These are phyloP conservation scores for Amniataba percoides DNA, from an alignment of 2,797 vertebrate genomes.

Conservation along the genomic window DNA sequence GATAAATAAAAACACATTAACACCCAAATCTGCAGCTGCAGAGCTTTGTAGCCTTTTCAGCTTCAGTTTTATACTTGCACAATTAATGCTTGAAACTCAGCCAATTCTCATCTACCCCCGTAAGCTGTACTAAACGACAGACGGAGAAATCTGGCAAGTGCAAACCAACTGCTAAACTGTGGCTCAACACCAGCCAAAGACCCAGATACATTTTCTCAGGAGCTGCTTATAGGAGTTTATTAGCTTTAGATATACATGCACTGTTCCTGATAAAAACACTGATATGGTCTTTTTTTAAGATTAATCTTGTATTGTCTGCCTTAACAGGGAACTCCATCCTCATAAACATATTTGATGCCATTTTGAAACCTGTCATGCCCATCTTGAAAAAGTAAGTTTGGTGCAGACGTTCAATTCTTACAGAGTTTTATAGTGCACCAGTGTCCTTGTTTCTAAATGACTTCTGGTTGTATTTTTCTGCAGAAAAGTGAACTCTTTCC, in stretches of 20 bases:
- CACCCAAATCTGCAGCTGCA: neutral
- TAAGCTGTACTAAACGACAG: neutral
- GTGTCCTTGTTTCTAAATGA: neutral
- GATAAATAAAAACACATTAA: neutral
- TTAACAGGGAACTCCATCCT: slow-evolving; percentile 84
- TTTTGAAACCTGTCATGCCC: slow-evolving; percentile 82
- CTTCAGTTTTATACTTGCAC: neutral
- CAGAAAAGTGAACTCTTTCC: slow-evolving; percentile 84
- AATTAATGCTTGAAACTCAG: neutral
- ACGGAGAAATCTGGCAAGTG: neutral
- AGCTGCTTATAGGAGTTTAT: neutral
- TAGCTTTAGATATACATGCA: neutral
- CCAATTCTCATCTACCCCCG: neutral
- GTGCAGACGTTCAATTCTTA: neutral
- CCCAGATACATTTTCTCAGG: neutral
- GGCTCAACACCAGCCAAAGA: neutral
- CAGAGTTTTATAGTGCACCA: neutral
- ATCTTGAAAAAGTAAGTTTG: slow-evolving; percentile 84
- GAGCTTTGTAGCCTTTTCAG: neutral
- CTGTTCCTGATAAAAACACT: neutral
- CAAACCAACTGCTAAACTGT: too few relatives aligned
- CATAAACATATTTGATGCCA: slow-evolving; percentile 81
- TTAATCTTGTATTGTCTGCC: neutral
- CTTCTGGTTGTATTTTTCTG: neutral
- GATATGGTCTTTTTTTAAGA: neutral